Evolutionary conservation across 2,888 invertebrate genomes (phyloP), one percentile per base, ranked within the genome.

Genomic region (Parascotia fuliginaria): DNA sequence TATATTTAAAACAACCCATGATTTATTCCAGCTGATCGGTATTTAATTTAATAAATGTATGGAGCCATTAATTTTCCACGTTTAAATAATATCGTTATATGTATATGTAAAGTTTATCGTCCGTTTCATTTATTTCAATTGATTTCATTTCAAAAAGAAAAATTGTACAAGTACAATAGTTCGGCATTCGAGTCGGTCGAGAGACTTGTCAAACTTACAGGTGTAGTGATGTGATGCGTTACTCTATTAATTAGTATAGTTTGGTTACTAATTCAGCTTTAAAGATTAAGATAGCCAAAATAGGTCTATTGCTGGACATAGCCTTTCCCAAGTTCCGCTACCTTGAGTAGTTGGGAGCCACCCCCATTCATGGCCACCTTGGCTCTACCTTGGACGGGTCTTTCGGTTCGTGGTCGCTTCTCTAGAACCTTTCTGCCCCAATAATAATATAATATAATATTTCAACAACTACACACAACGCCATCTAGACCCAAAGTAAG

Each of bases 81-180:
- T 39, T 4, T 16, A 19, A 33, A 37, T 16, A 38, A n/a, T 27
- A 48, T 16, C 42, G n/a, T 38, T 29, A 37, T 27, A 15, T 16
- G 12, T 11, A 27, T 16, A 14, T 22, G 31, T 41, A 9, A 34
- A 24, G 29, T 43, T 50, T 50, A 42, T 28, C 19, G 41, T 37
- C 37, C 63, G 64, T 75, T 62, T 63, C 60, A 70, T 73, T 70
- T 69, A 72, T 70, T 72, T 66, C 76, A 70, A 75, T 73, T 75
- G 67, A 76, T 75, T 75, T 70, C 59, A 65, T 65, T 62, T 68
- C 74, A 71, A 74, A 73, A 75, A 75, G 71, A 62, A 55, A 61
- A 70, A 70, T 67, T 70, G 72, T 72, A 68, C 65, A 60, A 56
- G 61, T 55, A 72, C 73, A 75, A 75, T 73, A 65, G 65, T 65